Conservation (phyloP, 2,888 invertebrate species). For the Andricus quercusramuli region DNA sequence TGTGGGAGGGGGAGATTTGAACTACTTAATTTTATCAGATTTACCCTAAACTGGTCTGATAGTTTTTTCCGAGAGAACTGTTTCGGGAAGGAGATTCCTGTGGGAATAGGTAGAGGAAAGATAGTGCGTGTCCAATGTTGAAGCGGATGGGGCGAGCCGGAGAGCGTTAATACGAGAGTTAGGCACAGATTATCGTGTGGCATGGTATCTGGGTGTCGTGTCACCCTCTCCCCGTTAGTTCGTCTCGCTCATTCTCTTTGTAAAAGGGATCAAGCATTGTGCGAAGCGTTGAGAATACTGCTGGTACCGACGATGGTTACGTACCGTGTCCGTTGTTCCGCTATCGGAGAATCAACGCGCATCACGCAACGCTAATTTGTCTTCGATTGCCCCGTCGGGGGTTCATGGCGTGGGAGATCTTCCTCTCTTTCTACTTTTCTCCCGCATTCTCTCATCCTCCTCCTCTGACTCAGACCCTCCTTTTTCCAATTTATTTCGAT, state of each 20-base stretch:
- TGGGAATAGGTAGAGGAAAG: conserved; percentile 40
- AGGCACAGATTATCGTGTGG: conserved; percentile 59
- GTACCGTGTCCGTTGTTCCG: conserved; percentile 74
- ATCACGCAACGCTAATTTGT: conserved; percentile 79
- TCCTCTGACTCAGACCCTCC: conserved; percentile 40
- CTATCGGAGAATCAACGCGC: conserved; percentile 77
- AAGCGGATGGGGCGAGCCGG: conserved; percentile 43
- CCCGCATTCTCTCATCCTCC: conserved; percentile 29
- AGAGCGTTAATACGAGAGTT: conserved; percentile 57
- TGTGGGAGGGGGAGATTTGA: too few species aligned
- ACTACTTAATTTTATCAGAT: too few species aligned
- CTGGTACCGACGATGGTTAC: conserved; percentile 58
- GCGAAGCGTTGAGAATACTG: conserved; percentile 52
- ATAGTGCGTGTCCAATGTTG: conserved; percentile 48
- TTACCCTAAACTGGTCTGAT: neutral
- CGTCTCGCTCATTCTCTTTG: conserved; percentile 54
- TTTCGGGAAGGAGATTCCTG: neutral
- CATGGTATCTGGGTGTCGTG: conserved; percentile 59
- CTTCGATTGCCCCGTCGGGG: conserved; percentile 75
- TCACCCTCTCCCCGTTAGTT: conserved; percentile 51
- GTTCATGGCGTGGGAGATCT: conserved; percentile 75
- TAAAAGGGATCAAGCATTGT: conserved; percentile 51
- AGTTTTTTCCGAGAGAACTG: neutral
- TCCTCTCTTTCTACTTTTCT: conserved; percentile 52
- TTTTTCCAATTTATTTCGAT: conserved; percentile 40